phyloP scores from a whole-genome alignment of 92 coral and sea anemone species.

The Nematostella vectensis region DNA sequence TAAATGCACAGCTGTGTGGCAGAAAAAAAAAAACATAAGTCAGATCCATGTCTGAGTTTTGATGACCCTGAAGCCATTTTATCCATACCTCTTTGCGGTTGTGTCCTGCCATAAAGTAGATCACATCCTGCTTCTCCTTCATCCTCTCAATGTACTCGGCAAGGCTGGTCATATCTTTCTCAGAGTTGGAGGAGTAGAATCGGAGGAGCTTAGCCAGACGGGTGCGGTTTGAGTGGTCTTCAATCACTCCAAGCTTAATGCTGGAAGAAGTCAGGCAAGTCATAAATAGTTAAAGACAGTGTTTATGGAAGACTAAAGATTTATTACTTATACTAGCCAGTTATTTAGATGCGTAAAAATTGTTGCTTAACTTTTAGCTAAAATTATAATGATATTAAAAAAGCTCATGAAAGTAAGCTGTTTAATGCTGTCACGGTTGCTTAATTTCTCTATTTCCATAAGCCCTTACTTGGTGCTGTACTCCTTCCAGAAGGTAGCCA shows the following conservation, averaged over 20 bases:
- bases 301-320: too few relatives aligned
- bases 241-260: conserved; percentile 95
- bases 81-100: conserved; percentile 77
- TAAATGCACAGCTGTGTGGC: too few relatives aligned
- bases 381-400: too few relatives aligned
- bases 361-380: too few relatives aligned
- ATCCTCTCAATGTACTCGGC: conserved; percentile 89
- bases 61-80: too few relatives aligned
- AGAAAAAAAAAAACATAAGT: too few relatives aligned
- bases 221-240: conserved; percentile 97
- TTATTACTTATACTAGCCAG: not conserved
- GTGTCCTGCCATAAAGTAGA: conserved; percentile 98
- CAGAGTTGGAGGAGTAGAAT: conserved; percentile 89
- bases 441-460: too few relatives aligned
- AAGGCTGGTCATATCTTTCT: conserved; percentile 85
- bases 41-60: too few relatives aligned
- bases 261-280: conserved; percentile 17
- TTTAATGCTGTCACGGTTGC: too few relatives aligned
- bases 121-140: conserved; percentile 98
- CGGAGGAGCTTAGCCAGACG: conserved; percentile 94
- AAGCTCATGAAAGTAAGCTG: too few relatives aligned
- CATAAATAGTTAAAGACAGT: not conserved
- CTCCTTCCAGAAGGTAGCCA: conserved; percentile 98
- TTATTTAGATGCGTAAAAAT: too few relatives aligned
- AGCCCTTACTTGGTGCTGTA: conserved; percentile 96